These are phyloP conservation scores for Arnoldichthys spilopterus DNA, from an alignment of 2,797 vertebrate species.

Conservation along the genomic window DNA sequence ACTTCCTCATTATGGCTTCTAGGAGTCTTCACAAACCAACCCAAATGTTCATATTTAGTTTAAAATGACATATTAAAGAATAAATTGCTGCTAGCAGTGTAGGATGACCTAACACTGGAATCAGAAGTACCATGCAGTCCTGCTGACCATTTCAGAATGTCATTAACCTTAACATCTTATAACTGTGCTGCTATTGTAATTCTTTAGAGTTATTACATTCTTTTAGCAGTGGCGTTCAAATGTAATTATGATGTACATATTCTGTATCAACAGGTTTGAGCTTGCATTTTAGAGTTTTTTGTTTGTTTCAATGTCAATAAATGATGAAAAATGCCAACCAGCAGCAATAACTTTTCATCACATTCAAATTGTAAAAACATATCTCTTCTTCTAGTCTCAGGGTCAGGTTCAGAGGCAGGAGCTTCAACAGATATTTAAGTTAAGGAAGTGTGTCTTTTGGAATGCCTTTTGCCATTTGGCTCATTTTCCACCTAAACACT, in stretches of 20 bases:
- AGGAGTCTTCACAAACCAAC: neutral
- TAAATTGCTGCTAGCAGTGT: neutral
- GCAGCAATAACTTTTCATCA: too few relatives aligned
- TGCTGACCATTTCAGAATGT: neutral
- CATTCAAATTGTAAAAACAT: too few relatives aligned
- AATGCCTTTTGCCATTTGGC: neutral
- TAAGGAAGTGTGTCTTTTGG: neutral
- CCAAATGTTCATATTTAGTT: too few relatives aligned
- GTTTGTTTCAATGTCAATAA: neutral
- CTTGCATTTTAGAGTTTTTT: neutral
- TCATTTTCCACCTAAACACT: neutral
- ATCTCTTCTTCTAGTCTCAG: neutral
- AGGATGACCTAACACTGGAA: neutral
- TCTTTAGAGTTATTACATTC: too few relatives aligned
- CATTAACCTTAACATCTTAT: neutral
- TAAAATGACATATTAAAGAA: neutral
- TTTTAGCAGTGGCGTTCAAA: too few relatives aligned
- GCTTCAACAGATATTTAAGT: neutral
- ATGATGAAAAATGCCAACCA: too few relatives aligned
- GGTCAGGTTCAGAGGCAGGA: neutral
- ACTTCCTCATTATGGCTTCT: too few relatives aligned
- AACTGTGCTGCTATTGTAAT: neutral
- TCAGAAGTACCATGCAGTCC: neutral
- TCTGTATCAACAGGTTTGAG: neutral
- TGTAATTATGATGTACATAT: too few relatives aligned